A percentile compares a stretch with the other conserved stretches of the same genome.
Conservation (phyloP, 2,113 vertebrate genomes). For the Pomatostomus ruficeps region DNA sequence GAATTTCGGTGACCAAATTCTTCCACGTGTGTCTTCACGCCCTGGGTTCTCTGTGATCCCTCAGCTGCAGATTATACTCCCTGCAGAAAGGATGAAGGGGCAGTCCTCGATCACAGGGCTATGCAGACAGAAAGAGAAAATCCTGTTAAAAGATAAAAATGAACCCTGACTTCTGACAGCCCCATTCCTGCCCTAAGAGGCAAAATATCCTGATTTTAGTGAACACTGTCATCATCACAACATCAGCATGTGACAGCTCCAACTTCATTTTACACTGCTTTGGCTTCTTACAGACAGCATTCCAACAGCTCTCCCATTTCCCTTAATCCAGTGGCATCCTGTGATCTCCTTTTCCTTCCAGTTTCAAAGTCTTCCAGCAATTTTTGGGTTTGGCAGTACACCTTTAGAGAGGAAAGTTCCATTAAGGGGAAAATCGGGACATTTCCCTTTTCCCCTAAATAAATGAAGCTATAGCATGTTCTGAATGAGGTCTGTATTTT, state of each 20-base stretch:
- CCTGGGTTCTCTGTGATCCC: not conserved
- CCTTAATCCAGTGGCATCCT: not conserved
- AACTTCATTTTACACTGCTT: not conserved
- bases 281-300: not conserved
- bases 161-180: not conserved
- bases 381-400: not conserved
- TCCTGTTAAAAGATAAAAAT: not conserved
- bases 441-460: not conserved
- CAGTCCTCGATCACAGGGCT: not conserved
- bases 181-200: not conserved
- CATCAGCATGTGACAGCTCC: not conserved
- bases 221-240: not conserved
- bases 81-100: not conserved
- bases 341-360: not conserved
- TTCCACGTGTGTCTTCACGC: accelerated
- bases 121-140: not conserved
- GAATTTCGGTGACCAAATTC: not conserved
- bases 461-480: not conserved
- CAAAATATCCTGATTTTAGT: not conserved
- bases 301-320: not conserved
- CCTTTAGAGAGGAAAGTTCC: not conserved
- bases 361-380: not conserved
- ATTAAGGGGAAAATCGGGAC: not conserved
- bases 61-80: not conserved
- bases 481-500: not conserved